phyloP scores from a whole-genome alignment of 2,888 invertebrate species.

The Camptogramma bilineatum region DNA sequence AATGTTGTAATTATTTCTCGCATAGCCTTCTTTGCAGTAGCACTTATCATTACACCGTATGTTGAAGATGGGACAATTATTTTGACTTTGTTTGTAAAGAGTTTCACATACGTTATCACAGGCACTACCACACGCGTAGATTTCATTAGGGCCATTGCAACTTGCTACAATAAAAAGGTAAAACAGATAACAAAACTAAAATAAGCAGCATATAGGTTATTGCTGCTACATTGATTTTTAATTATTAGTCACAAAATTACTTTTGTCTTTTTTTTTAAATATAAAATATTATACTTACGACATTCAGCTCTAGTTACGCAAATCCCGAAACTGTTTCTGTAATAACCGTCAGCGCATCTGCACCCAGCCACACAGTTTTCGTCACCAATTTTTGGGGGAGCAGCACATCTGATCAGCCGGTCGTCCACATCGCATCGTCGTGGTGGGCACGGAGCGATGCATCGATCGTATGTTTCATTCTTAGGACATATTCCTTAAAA shows the following conservation, averaged over 20 bases:
- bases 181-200: background rate
- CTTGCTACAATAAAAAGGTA: conserved; percentile 8
- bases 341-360: conserved; percentile 39
- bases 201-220: no score
- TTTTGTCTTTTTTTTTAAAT: no score
- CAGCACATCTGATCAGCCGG: conserved; percentile 42
- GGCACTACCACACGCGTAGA: conserved; percentile 50
- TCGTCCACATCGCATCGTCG: conserved; percentile 50
- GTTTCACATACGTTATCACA: conserved; percentile 53
- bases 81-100: conserved; percentile 45
- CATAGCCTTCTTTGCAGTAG: conserved; percentile 57
- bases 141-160: conserved; percentile 23
- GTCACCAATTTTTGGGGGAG: conserved; percentile 49
- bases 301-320: conserved; percentile 43
- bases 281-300: conserved; percentile 45
- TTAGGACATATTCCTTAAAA: conserved; percentile 32
- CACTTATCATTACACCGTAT: conserved; percentile 54
- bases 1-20: conserved; percentile 48
- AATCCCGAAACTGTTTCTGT: conserved; percentile 31
- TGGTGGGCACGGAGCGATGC: conserved; percentile 50
- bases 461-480: conserved; percentile 51
- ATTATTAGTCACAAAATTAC: no score
- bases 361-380: conserved; percentile 50
- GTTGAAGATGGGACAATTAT: conserved; percentile 53
- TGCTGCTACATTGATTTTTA: no score